Evolutionary conservation across 2,113 vertebrate species (phyloP), one percentile per base, ranked within the genome.

Genomic region (Isichthys henryi): DNA sequence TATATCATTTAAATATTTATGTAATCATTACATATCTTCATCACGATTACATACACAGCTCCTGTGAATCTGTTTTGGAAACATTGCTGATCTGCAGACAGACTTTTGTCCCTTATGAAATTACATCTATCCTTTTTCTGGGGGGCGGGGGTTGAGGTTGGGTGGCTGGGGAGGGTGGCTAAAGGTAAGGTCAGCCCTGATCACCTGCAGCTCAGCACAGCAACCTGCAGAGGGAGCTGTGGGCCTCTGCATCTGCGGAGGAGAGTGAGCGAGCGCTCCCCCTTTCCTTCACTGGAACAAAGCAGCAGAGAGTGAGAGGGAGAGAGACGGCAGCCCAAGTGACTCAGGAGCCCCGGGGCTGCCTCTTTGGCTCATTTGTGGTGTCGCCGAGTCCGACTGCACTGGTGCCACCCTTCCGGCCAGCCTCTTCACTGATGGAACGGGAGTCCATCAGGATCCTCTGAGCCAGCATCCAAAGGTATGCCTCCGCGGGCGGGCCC

Each of bases 211-310:
- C 43, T 88, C 48, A 53, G 46, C 21, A 10, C 74, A 35, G 90
- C 93, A 94, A 95, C 95, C 95, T 95, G 96, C 94, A 96, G 96
- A 95, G 95, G 96, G 95, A 95, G 95, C 95, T 96, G 94, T 95
- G 92, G 94, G 92, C 93, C 88, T 66, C 92, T 87, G 91, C 88
- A 95, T 93, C 92, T 90, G 93, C 91, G 92, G 91, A 93, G 93
- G 89, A 21, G 56, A 86, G 70, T 39, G 45, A 58, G 88, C 45
- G 89, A 77, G 66, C 15, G 31, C 56, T 52, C 88, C 86, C 17
- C 7, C 80, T 58, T 91, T 53, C 66, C 56, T 58, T 82, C 50
- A 19, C 27, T 45, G 77, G 90, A 88, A 84, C 88, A 88, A 90
- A 89, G 91, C 58, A 50, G 62, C 77, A 86, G 89, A 90, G 62